Percentiles rank a stretch among this genome's conserved stretches.
These are phyloP conservation scores for Cheilosia grossa DNA, from an alignment of 2,888 invertebrate species.

Conservation along the genomic window DNA sequence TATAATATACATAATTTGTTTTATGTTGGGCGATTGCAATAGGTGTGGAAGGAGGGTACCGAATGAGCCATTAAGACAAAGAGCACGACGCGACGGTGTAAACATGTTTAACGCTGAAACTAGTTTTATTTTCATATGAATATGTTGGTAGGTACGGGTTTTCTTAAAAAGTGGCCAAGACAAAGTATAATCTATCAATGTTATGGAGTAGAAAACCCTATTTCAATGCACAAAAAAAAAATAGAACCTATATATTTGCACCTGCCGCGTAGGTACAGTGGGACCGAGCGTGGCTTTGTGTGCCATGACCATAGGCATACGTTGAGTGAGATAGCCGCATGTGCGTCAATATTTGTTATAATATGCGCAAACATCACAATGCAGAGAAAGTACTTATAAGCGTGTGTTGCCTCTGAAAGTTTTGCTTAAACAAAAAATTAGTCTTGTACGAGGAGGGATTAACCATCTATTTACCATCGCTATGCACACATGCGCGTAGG, in stretches of 20 bases:
- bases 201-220: too few species aligned
- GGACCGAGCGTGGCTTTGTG: neutral
- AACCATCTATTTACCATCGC: too few species aligned
- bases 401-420: too few species aligned
- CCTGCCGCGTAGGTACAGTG: neutral
- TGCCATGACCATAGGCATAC: neutral
- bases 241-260: neutral
- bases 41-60: neutral
- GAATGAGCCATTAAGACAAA: neutral
- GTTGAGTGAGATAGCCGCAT: too few species aligned
- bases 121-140: neutral
- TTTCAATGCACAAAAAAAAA: too few species aligned
- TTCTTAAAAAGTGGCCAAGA: neutral
- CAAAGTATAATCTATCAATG: too few species aligned
- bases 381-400: too few species aligned
- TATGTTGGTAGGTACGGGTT: neutral
- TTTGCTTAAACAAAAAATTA: too few species aligned
- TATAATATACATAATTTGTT: neutral
- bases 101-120: slow-evolving; percentile 3
- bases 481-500: too few species aligned
- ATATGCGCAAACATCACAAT: too few species aligned
- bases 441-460: too few species aligned
- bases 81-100: neutral
- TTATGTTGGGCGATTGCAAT: slow-evolving; percentile 6
- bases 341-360: too few species aligned